Conservation (phyloP, 2,888 invertebrate genomes). For the Drosophila antonietae region DNA sequence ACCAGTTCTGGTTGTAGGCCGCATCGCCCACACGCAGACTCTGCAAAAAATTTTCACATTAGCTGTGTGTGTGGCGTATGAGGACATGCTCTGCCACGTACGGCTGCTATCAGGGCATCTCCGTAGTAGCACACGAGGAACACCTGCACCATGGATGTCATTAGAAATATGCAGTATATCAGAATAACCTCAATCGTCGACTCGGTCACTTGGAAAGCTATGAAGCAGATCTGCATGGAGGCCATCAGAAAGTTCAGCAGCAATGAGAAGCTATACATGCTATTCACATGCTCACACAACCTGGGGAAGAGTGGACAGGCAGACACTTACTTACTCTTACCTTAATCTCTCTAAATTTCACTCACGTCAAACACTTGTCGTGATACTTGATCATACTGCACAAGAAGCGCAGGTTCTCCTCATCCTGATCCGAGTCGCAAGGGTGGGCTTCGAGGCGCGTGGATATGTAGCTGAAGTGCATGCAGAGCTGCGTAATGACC, state of each 20-base stretch:
- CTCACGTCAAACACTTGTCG: constrained; percentile 76
- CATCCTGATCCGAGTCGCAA: constrained; percentile 32
- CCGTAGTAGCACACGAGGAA: constrained; percentile 81
- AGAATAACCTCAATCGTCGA: constrained; percentile 71
- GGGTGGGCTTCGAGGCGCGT: constrained; percentile 48
- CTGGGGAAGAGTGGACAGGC: constrained; percentile 38
- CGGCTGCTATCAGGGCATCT: constrained; percentile 75
- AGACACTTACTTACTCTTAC: too few species aligned
- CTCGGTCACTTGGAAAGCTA: constrained; percentile 81
- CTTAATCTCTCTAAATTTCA: background rate
- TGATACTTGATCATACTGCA: constrained; percentile 62
- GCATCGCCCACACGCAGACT: constrained; percentile 76
- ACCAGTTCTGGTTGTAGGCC: constrained; percentile 81
- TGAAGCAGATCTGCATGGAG: constrained; percentile 81
- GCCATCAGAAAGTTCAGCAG: constrained; percentile 82
- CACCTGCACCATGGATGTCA: constrained; percentile 79
- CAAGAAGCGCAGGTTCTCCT: constrained; percentile 61
- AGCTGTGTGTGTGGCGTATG: background rate
- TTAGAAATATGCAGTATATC: constrained; percentile 77
- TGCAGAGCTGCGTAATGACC: constrained; percentile 76
- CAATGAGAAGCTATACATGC: constrained; percentile 71
- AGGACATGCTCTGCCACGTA: constrained; percentile 26
- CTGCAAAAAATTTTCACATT: constrained; percentile 41
- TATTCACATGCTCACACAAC: constrained; percentile 69
- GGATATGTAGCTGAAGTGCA: constrained; percentile 77